Evolutionary conservation across 1,140 invertebrate species (phyloP), one percentile per base, ranked within the genome.

Genomic region (Drosophila mayri): DNA sequence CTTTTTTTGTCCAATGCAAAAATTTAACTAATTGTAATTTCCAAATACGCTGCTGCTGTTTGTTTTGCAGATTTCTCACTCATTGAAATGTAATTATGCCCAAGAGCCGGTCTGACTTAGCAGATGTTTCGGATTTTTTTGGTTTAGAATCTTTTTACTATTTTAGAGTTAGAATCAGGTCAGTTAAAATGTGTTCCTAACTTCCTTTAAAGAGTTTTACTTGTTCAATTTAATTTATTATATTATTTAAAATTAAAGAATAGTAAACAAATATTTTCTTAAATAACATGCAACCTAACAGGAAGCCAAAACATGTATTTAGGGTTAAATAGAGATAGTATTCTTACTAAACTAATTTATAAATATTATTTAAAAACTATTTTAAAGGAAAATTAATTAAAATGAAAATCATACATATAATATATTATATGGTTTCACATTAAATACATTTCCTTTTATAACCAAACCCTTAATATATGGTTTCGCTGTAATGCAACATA

Each of bases 21-120:
- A 82, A 54, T 54, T 22, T 54, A 64, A 32, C 60, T 64, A 82
- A 83, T 83, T 83, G 75, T 79, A 83, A 71, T 82, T 81, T 78
- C 55, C 46, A 65, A 44, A 64, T 38, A 14, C 62, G 63, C 32
- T 75, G 49, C 32, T 75, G 49, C 28, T 43, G 41, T 38, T 28
- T 49, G 37, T 70, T 32, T 41, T 28, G 44, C 18, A 52, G 44
- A 44, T 50, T 54, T 25, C 72, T 52, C 81, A 68, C 66, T 86
- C 79, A 85, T 86, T 81, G 82, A 79, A 86, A 86, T 79, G 79
- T 79, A 86, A 86, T 86, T 81, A 81, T 81, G 75, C 75, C 70
- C 67, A 79, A 81, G 63, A 46, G 57, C 44, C 40, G 14, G 25
- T 12, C 16, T 30, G 28, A 14, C 10, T 4, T 14, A 22, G 28